phyloP scores from a whole-genome alignment of 2,797 vertebrate species.

The Anableps anableps region DNA sequence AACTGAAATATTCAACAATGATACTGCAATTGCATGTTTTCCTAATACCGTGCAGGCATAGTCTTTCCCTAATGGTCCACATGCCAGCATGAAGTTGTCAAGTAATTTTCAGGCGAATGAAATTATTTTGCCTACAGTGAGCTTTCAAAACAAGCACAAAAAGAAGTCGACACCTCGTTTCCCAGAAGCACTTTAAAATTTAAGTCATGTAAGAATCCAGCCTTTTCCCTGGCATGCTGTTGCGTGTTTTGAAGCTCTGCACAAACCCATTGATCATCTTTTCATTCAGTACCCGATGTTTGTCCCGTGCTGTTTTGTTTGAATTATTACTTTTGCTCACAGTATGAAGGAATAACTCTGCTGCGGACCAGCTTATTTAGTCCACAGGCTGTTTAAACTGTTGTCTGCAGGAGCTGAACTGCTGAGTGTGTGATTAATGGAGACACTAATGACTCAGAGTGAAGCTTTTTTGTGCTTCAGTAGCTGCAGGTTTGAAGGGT shows the following conservation, averaged over 20 bases:
- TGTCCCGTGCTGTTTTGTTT: constrained; percentile 1
- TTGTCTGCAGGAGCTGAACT: constrained; percentile 20
- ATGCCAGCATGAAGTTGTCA: neutral
- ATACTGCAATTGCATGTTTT: neutral
- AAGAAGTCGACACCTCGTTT: constrained; percentile 34
- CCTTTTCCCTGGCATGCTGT: constrained; percentile 14
- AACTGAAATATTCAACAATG: neutral
- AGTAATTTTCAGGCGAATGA: constrained; percentile 7
- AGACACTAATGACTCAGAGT: constrained; percentile 41
- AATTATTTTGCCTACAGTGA: constrained; percentile 4
- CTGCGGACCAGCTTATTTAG: constrained; percentile 18
- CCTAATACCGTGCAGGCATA: neutral
- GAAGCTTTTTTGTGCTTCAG: constrained; percentile 38
- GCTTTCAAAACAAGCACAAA: neutral
- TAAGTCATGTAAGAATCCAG: constrained; percentile 10
- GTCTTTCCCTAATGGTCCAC: neutral
- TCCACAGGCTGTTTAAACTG: constrained; percentile 28
- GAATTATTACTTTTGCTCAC: constrained; percentile 4
- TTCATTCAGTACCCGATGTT: constrained; percentile 8
- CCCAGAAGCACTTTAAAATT: constrained; percentile 38
- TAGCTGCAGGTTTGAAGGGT: constrained; percentile 43
- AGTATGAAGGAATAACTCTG: constrained; percentile 6
- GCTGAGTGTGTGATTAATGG: constrained; percentile 34
- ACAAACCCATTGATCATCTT: constrained; percentile 25
- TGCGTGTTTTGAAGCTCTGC: constrained; percentile 8